Evolutionary conservation across 2,797 vertebrate genomes (phyloP).

Genomic region (Helostoma temminkii): DNA sequence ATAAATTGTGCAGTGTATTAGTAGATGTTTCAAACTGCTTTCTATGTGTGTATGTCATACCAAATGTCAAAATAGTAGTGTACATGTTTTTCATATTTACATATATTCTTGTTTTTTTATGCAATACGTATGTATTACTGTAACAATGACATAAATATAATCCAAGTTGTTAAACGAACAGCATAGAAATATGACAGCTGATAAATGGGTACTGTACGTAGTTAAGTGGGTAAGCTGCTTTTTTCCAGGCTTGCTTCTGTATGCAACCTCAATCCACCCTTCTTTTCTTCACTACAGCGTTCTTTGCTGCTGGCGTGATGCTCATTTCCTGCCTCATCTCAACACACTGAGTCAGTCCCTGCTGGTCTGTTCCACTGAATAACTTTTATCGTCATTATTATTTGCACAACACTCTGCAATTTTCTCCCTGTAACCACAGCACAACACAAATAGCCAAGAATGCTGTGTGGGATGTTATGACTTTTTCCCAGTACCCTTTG

Average conservation of each 20-base stretch:
- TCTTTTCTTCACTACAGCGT: slow-evolving; percentile 7
- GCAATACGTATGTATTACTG: too few species aligned
- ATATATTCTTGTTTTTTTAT: slow-evolving; percentile 6
- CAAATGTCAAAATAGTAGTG: too few species aligned
- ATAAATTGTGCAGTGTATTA: not conserved
- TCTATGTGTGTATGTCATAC: not conserved
- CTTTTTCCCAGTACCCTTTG: slow-evolving; percentile 2
- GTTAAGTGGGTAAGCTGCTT: slow-evolving; percentile 9
- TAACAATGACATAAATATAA: too few species aligned
- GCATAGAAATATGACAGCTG: too few species aligned
- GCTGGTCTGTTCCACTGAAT: slow-evolving; percentile 50
- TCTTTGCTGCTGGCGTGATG: slow-evolving; percentile 27
- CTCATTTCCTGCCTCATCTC: slow-evolving; percentile 56
- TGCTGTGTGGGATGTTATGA: slow-evolving; percentile 20
- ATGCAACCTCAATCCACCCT: slow-evolving; percentile 7
- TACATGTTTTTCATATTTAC: too few species aligned
- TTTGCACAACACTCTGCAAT: slow-evolving; percentile 45
- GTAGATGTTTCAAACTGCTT: not conserved
- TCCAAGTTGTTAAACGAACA: not conserved
- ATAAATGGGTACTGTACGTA: not conserved
- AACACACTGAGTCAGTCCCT: slow-evolving; percentile 39
- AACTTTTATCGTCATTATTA: slow-evolving; percentile 54
- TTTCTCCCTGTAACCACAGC: slow-evolving; percentile 48
- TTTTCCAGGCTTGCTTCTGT: not conserved
- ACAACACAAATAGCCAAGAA: slow-evolving; percentile 40